A percentile compares a stretch with the other conserved stretches of the same genome.
Conservation (phyloP, 2,113 vertebrate genomes). For the Isurus oxyrinchus region DNA sequence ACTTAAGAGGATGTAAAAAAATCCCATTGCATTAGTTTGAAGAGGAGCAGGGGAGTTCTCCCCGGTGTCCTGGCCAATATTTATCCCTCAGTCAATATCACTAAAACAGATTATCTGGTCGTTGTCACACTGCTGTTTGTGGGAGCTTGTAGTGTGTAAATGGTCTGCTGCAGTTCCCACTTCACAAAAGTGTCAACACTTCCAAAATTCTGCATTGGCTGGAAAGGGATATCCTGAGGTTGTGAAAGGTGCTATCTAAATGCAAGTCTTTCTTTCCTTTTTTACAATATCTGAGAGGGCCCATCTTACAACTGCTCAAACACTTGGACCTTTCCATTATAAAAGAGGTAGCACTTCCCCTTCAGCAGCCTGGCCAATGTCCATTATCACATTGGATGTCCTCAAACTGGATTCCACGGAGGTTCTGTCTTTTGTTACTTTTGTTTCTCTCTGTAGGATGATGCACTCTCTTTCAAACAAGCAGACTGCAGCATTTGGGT, state of each 20-base stretch:
- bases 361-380: background rate
- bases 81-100: no score
- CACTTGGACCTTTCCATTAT: background rate
- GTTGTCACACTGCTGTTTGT: no score
- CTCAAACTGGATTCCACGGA: background rate
- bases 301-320: background rate
- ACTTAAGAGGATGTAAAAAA: no score
- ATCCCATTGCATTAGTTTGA: no score
- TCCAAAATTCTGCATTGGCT: background rate
- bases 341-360: background rate
- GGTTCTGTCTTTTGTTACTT: no score
- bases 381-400: background rate
- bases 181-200: background rate
- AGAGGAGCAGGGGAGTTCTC: no score
- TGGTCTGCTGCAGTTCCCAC: no score
- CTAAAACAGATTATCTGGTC: no score
- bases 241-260: background rate
- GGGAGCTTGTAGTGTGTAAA: no score
- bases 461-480: background rate
- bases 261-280: background rate
- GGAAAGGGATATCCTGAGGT: background rate
- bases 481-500: background rate
- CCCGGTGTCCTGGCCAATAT: no score
- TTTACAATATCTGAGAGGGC: no score
- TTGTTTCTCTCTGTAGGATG: background rate